These are phyloP conservation scores for Climacteris rufus DNA, from an alignment of 2,113 vertebrate genomes.

Conservation along the genomic window DNA sequence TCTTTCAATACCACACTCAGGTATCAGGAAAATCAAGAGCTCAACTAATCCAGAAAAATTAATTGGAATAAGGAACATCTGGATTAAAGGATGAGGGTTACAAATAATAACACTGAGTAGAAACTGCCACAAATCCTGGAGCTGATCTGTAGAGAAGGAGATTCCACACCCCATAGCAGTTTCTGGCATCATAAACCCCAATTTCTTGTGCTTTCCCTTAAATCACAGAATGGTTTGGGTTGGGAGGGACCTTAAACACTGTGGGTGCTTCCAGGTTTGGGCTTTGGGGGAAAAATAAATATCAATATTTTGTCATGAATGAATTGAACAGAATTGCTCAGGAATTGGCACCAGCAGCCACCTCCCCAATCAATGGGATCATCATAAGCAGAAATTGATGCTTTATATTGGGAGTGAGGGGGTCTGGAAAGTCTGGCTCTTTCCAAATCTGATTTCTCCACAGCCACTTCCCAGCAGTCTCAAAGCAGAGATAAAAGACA, in stretches of 20 bases:
- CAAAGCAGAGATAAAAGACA: not conserved
- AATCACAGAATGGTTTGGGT: not conserved
- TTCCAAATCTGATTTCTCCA: not conserved
- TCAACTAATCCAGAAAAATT: not conserved
- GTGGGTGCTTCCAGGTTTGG: not conserved
- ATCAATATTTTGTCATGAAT: not conserved
- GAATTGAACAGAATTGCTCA: not conserved
- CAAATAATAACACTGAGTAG: not conserved
- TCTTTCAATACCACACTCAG: not conserved
- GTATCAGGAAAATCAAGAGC: not conserved
- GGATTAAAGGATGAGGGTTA: not conserved
- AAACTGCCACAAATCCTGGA: accelerated
- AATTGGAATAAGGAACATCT: not conserved
- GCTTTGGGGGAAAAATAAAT: not conserved
- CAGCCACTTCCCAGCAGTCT: not conserved
- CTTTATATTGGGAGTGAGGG: not conserved
- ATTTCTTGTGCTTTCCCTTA: not conserved
- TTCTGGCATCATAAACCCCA: not conserved
- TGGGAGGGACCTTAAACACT: not conserved
- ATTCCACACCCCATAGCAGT: not conserved
- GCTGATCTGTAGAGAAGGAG: not conserved
- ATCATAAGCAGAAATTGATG: not conserved
- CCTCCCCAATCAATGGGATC: accelerated
- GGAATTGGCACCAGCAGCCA: not conserved
- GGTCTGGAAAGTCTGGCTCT: not conserved